Evolutionary conservation across 2,797 vertebrate species (phyloP).

Genomic region (Sibirionetta formosa): DNA sequence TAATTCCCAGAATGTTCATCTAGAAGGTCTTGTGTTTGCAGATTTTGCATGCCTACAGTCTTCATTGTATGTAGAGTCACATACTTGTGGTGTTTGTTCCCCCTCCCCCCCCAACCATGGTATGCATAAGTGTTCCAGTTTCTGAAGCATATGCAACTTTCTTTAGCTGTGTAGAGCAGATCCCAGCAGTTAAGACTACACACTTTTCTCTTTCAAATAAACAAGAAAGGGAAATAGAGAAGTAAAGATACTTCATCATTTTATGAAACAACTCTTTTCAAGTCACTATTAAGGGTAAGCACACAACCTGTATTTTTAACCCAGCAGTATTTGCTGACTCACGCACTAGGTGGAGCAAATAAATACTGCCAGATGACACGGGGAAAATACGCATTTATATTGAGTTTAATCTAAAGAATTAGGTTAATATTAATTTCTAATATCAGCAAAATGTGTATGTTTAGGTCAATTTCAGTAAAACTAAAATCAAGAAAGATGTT

Average conservation of each 20-base stretch:
- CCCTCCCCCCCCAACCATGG: background rate
- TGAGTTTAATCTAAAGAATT: background rate
- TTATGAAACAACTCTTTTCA: background rate
- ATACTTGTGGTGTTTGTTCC: background rate
- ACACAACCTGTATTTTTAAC: background rate
- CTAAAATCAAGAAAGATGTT: background rate
- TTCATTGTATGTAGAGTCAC: background rate
- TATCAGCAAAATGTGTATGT: background rate
- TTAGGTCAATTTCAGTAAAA: background rate
- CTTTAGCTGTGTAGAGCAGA: background rate
- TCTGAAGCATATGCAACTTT: background rate
- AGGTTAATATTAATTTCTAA: background rate
- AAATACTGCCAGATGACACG: background rate
- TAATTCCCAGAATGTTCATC: background rate
- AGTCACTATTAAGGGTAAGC: background rate
- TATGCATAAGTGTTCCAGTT: background rate
- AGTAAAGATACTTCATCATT: background rate
- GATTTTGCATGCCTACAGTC: background rate
- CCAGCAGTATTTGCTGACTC: background rate
- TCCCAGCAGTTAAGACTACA: background rate
- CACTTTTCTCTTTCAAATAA: background rate
- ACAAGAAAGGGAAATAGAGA: background rate
- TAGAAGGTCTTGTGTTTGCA: background rate
- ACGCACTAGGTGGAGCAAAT: background rate
- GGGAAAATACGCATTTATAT: background rate